Evolutionary conservation across 2,113 vertebrate genomes (phyloP).

Genomic region (Alligator sinensis): DNA sequence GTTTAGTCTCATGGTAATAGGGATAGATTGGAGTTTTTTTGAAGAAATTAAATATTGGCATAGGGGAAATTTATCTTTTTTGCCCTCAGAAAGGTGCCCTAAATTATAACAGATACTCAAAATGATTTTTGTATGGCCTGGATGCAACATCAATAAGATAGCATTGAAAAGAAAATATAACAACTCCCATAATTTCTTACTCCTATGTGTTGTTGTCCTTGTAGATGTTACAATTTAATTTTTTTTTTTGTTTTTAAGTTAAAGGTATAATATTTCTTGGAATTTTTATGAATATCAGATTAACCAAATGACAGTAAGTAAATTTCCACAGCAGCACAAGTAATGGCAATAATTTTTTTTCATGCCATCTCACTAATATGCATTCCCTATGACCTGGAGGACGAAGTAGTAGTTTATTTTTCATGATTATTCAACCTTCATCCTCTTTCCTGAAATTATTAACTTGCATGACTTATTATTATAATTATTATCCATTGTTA

Average conservation of each 20-base stretch:
- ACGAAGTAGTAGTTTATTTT: neutral
- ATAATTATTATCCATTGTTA: neutral
- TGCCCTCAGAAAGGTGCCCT: neutral
- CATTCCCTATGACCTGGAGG: neutral
- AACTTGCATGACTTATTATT: neutral
- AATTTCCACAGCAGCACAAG: rapidly evolving
- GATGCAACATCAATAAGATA: neutral
- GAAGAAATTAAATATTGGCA: neutral
- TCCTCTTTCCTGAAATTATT: neutral
- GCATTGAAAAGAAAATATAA: rapidly evolving
- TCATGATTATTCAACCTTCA: neutral
- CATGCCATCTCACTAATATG: rapidly evolving
- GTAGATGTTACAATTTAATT: neutral
- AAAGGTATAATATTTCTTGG: neutral
- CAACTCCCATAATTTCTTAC: neutral
- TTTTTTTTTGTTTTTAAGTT: neutral
- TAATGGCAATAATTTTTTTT: neutral
- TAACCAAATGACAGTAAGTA: neutral
- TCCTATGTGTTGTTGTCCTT: neutral
- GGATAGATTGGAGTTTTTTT: neutral
- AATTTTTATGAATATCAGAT: neutral
- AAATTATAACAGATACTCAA: neutral
- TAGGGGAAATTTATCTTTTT: neutral
- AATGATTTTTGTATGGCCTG: neutral
- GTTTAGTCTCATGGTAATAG: neutral